Evolutionary conservation across 2,797 vertebrate species (phyloP).

Genomic region (Cyclura pinguis): DNA sequence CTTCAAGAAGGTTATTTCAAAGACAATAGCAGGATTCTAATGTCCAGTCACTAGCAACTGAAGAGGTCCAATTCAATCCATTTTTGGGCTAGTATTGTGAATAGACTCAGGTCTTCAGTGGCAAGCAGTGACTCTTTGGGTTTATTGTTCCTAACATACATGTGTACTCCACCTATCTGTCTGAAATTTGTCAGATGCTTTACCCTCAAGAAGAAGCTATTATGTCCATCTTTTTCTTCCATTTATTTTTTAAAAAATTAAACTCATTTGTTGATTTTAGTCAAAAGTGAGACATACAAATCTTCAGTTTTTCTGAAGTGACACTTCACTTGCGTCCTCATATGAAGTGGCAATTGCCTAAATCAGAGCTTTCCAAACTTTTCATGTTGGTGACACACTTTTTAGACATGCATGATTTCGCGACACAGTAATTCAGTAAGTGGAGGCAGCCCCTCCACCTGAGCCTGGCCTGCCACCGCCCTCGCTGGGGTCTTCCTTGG

Average conservation of each 20-base stretch:
- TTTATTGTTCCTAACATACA: background rate
- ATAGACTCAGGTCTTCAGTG: background rate
- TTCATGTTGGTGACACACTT: too few relatives aligned
- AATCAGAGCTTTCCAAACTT: too few relatives aligned
- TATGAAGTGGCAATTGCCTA: background rate
- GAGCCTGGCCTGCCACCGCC: too few relatives aligned
- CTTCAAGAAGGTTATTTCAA: background rate
- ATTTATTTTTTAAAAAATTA: background rate
- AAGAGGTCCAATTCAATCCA: background rate
- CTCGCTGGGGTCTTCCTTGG: too few relatives aligned
- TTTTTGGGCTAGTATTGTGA: background rate
- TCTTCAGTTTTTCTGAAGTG: background rate
- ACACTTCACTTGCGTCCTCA: background rate
- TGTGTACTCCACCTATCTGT: background rate
- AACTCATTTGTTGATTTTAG: background rate
- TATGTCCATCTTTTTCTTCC: background rate
- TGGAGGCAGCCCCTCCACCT: too few relatives aligned
- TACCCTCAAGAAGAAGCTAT: background rate
- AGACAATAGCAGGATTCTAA: background rate
- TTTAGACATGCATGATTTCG: too few relatives aligned
- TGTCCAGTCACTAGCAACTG: background rate
- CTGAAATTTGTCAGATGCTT: background rate
- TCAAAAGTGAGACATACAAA: background rate
- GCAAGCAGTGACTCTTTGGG: background rate
- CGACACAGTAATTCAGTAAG: too few relatives aligned